Evolutionary conservation across 1,140 invertebrate species (phyloP).

Genomic region (Pollicipes pollicipes): DNA sequence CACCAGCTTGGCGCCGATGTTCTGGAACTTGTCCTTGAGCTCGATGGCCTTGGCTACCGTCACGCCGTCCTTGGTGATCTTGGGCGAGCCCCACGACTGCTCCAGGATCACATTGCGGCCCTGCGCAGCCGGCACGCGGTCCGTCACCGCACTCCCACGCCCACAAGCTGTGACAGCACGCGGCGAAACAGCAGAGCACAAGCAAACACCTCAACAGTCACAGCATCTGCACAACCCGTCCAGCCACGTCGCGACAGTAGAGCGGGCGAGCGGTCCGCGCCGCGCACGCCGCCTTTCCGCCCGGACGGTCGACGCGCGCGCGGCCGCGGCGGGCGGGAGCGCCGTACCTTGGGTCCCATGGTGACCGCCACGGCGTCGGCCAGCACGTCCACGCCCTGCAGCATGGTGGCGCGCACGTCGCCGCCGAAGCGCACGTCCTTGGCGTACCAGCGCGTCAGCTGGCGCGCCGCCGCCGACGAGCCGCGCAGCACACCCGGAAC

Average conservation of each 20-base stretch:
- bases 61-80: conserved; percentile 99
- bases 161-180: no score
- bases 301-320: no score
- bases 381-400: conserved; percentile 91
- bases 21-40: conserved; percentile 97
- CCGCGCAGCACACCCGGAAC: conserved; percentile 17
- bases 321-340: no score
- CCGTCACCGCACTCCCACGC: no score
- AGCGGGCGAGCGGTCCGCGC: no score
- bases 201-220: no score
- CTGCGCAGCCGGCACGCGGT: no score
- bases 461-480: conserved; percentile 11
- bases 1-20: conserved; percentile 97
- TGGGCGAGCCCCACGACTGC: conserved; percentile 97
- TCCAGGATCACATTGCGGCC: conserved; percentile 98
- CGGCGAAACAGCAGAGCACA: no score
- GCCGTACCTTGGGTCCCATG: conserved; percentile 85
- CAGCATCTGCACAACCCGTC: no score
- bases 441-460: conserved; percentile 38
- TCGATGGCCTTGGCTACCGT: conserved; percentile 98
- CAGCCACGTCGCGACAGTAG: no score
- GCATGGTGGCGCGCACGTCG: conserved; percentile 88
- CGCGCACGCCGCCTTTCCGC: no score
- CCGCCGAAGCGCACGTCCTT: conserved; percentile 97
- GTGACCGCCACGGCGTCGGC: conserved; percentile 98